Conservation (phyloP, 2,888 invertebrate species). For the Limnephilus lunatus region DNA sequence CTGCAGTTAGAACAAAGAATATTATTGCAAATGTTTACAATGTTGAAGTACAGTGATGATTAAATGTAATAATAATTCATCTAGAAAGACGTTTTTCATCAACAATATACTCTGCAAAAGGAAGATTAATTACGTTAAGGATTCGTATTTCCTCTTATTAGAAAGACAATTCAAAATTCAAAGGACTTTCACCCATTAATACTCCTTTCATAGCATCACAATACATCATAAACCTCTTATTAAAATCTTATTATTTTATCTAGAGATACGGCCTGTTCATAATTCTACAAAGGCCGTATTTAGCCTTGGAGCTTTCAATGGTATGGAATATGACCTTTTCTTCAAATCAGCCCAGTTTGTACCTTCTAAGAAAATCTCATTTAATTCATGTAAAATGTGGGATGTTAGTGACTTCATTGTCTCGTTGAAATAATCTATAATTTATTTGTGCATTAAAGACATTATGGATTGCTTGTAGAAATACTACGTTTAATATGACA, state of each 20-base stretch:
- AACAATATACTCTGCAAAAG: not conserved
- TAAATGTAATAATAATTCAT: not conserved
- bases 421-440: too few species aligned
- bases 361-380: not conserved
- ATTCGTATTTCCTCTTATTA: not conserved
- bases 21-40: not conserved
- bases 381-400: not conserved
- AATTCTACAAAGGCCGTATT: not conserved
- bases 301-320: not conserved
- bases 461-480: too few species aligned
- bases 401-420: too few species aligned
- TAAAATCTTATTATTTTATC: not conserved
- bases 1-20: not conserved
- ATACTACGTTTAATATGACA: too few species aligned
- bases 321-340: not conserved
- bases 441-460: too few species aligned
- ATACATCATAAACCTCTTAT: not conserved
- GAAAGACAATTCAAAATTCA: not conserved
- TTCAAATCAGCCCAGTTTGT: not conserved
- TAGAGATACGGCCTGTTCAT: not conserved
- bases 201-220: not conserved
- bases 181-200: not conserved
- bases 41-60: not conserved
- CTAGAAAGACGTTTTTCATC: not conserved
- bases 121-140: not conserved